A percentile compares a stretch with the other conserved stretches of the same genome.
phyloP scores from a whole-genome alignment of 2,113 vertebrate species.

The Coryphaenoides rupestris region DNA sequence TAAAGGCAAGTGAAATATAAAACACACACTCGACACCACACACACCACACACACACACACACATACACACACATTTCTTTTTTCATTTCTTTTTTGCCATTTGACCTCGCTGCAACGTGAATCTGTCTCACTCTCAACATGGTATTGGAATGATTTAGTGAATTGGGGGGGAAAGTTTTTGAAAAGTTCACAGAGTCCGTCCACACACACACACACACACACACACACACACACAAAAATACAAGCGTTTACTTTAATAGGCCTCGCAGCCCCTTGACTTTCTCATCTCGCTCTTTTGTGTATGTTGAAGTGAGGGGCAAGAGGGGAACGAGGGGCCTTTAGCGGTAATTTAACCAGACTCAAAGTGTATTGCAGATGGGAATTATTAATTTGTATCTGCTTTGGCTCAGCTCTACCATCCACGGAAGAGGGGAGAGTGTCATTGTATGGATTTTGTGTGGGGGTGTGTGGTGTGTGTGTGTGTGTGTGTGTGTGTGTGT shows the following conservation, averaged over 20 bases:
- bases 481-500: conserved; percentile 60
- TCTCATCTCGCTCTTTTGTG: conserved; percentile 73
- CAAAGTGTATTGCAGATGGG: conserved; percentile 74
- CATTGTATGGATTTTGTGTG: conserved; percentile 75
- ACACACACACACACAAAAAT: conserved; percentile 41
- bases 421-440: conserved; percentile 60
- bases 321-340: conserved; percentile 53
- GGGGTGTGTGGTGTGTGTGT: conserved; percentile 46
- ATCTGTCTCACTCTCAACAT: too few relatives aligned
- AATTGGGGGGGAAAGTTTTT: conserved; percentile 8
- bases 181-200: conserved; percentile 65
- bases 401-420: conserved; percentile 72
- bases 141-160: conserved; percentile 34
- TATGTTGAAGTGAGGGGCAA: conserved; percentile 51
- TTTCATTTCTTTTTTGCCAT: too few relatives aligned
- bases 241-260: conserved; percentile 70
- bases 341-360: conserved; percentile 66
- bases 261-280: conserved; percentile 73
- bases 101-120: too few relatives aligned
- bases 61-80: too few relatives aligned
- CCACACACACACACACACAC: conserved; percentile 39
- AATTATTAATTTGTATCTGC: conserved; percentile 83
- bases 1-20: too few relatives aligned
- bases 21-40: too few relatives aligned
- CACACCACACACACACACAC: too few relatives aligned